Evolutionary conservation across 2,888 invertebrate species (phyloP).

Genomic region (Dryococelus australis): DNA sequence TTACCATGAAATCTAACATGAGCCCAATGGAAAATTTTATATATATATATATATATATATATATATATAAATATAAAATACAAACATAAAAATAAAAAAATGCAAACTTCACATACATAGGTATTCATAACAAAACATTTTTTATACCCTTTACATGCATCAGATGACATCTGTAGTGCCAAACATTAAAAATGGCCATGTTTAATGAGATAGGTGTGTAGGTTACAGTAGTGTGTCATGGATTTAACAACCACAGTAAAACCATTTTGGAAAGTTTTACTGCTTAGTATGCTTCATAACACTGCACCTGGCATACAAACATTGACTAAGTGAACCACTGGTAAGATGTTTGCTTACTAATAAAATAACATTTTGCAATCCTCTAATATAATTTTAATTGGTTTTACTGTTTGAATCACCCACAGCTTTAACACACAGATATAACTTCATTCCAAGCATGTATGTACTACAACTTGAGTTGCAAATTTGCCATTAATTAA

Average conservation of each 20-base stretch:
- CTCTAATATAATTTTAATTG: no score
- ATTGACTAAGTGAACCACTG: neutral
- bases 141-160: neutral
- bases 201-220: neutral
- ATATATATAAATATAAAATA: no score
- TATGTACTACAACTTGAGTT: no score
- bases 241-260: neutral
- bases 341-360: no score
- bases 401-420: no score
- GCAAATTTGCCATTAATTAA: no score
- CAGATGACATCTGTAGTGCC: neutral
- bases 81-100: no score
- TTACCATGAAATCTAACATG: neutral
- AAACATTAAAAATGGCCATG: neutral
- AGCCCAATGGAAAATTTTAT: neutral
- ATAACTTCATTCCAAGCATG: no score
- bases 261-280: neutral
- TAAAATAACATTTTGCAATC: no score
- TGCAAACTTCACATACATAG: neutral
- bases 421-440: no score
- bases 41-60: no score
- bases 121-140: neutral
- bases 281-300: neutral
- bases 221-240: no score
- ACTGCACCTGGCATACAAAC: neutral